A percentile compares a stretch with the other conserved stretches of the same genome.
Evolutionary conservation across 2,797 vertebrate species (phyloP).

Genomic region (Liasis olivaceus): DNA sequence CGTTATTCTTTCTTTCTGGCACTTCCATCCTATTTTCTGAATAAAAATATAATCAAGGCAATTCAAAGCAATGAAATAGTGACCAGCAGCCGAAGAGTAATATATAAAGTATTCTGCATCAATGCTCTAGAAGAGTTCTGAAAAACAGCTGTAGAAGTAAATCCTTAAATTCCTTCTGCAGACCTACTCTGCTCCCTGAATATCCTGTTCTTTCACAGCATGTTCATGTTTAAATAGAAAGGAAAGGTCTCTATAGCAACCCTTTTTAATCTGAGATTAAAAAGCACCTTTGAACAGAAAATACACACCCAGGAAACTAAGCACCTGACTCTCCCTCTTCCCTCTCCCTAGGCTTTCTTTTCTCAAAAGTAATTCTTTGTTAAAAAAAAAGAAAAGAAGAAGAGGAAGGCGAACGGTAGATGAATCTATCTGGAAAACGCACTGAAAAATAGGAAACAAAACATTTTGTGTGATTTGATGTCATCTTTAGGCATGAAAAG

Average conservation of each 20-base stretch:
- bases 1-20: not conserved
- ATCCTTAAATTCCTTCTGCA: not conserved
- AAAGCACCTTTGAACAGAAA: conserved; percentile 71
- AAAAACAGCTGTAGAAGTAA: not conserved
- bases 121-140: not conserved
- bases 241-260: conserved; percentile 77
- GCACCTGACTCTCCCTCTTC: conserved; percentile 9
- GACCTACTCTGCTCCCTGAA: conserved; percentile 55
- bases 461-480: conserved; percentile 26
- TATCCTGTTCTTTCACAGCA: conserved; percentile 73
- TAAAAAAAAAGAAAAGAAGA: not conserved
- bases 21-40: not conserved
- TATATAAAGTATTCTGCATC: not conserved
- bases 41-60: not conserved
- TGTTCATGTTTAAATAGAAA: conserved; percentile 78
- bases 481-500: conserved; percentile 40
- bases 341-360: conserved; percentile 18
- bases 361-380: conserved; percentile 37
- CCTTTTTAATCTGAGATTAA: conserved; percentile 62
- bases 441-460: not conserved
- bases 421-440: not conserved
- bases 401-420: not conserved
- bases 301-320: conserved; percentile 52
- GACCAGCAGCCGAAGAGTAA: not conserved
- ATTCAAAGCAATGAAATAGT: not conserved